These are phyloP conservation scores for Podargus strigoides DNA, from an alignment of 2,797 vertebrate species.

Conservation along the genomic window DNA sequence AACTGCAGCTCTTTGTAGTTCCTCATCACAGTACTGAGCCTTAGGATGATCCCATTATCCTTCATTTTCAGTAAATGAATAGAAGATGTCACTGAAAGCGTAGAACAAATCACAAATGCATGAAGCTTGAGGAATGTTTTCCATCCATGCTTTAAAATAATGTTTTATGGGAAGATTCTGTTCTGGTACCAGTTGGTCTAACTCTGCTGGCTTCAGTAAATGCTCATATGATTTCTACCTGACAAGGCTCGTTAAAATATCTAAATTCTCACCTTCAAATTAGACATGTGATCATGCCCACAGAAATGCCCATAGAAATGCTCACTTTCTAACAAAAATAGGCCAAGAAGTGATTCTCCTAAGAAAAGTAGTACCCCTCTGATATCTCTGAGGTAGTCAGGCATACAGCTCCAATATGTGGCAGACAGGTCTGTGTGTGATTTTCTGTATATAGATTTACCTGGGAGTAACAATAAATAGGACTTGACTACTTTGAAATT, in stretches of 20 bases:
- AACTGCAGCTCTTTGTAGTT: neutral
- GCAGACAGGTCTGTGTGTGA: neutral
- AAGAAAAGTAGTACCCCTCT: neutral
- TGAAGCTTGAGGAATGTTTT: neutral
- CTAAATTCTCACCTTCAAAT: neutral
- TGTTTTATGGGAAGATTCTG: neutral
- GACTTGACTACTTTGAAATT: neutral
- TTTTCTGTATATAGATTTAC: neutral
- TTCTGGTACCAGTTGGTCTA: neutral
- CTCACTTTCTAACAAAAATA: neutral
- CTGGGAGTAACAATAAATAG: neutral
- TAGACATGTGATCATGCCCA: neutral
- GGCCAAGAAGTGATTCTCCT: neutral
- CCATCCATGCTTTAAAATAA: neutral
- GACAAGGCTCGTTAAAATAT: neutral
- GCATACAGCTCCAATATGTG: neutral
- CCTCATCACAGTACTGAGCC: neutral
- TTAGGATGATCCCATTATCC: neutral
- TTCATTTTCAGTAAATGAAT: neutral
- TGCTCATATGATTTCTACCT: neutral
- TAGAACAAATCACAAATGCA: neutral
- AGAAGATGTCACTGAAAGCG: neutral
- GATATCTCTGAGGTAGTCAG: neutral
- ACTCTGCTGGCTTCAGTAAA: neutral
- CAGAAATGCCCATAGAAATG: neutral